Base-by-base conservation (phyloP, 2,888 invertebrate species). In the Pedicia rivosa region DNA sequence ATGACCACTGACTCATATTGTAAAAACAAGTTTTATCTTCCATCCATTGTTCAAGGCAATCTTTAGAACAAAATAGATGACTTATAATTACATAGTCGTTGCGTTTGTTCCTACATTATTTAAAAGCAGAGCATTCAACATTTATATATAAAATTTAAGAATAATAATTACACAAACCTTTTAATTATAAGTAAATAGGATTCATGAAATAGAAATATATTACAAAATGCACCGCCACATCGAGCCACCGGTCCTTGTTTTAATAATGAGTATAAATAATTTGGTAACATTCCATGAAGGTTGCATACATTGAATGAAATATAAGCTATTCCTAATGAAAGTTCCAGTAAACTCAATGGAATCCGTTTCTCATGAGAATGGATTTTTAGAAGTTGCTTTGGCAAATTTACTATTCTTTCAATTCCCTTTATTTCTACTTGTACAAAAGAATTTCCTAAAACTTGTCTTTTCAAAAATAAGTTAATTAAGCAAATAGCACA, bases 1-100 rank as follows among this genome's bases (percentile, higher is more conserved):
- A 32, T 32, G 17, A 20, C 32, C 32, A 32, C 9, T 32, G 19
- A 13, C 17, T 17, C 13, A 20, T 32, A 8, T 13, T 17, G 20
- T 32, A 32, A 22, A 32, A 32, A 6, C 19, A 13, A 9, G 32
- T 20, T 20, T 32, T 32, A 5, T 20, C 32, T 4, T 32, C 32
- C 60, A 78, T 26, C 35, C 35, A 35, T 25, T 25, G 15, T 5
- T 35, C 35, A 16, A 25, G 10, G 16, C 35, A 35, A 26, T 35
- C 35, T 26, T 26, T 35, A 9, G 35, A 35, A 16, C 35, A 35
- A 17, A 35, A 35, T 12, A 35, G 17, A 25, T 35, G 25, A 10
- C n/a, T 25, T 22, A 32, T 32, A 8, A 32, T 32, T 9, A 32
- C 32, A 9, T 20, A 20, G 13, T 32, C 32, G 13, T 32, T 32